Evolutionary conservation across 2,888 invertebrate genomes (phyloP).

Genomic region (Hesperia comma): DNA sequence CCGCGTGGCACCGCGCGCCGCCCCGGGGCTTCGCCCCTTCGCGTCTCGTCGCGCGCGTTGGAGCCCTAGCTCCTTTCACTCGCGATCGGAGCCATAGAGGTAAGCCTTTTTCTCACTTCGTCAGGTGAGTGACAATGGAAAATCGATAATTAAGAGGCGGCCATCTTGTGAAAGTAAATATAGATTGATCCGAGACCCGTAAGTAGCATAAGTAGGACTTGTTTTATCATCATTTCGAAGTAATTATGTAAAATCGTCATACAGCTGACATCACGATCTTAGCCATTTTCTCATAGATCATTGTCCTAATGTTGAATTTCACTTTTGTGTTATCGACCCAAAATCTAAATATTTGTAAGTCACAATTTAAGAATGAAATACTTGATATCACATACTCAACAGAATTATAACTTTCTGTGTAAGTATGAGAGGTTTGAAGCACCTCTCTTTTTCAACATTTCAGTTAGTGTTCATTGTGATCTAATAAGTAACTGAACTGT

Average conservation of each 20-base stretch:
- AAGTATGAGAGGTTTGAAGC: too few species aligned
- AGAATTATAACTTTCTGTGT: too few species aligned
- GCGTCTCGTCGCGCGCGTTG: slow-evolving; percentile 77
- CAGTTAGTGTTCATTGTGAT: too few species aligned
- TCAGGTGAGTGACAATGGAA: slow-evolving; percentile 60
- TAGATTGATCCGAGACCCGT: slow-evolving; percentile 42
- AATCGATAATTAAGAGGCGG: slow-evolving; percentile 63
- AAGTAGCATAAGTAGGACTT: slow-evolving; percentile 26
- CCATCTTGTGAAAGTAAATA: slow-evolving; percentile 73
- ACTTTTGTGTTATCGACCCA: too few species aligned
- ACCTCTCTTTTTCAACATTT: too few species aligned
- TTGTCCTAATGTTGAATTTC: too few species aligned
- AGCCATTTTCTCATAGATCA: too few species aligned
- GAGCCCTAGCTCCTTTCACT: slow-evolving; percentile 78
- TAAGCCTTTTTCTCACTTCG: slow-evolving; percentile 66
- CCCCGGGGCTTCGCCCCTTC: slow-evolving; percentile 56
- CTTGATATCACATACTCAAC: too few species aligned
- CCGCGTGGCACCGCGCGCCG: slow-evolving; percentile 69
- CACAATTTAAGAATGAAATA: too few species aligned
- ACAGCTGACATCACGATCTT: neutral
- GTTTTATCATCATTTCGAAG: slow-evolving; percentile 11
- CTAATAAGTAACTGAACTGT: too few species aligned
- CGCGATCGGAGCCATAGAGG: slow-evolving; percentile 64
- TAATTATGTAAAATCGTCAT: neutral
- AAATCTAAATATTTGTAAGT: too few species aligned